Evolutionary conservation across 2,113 vertebrate species (phyloP).

Genomic region (Caloenas nicobarica): DNA sequence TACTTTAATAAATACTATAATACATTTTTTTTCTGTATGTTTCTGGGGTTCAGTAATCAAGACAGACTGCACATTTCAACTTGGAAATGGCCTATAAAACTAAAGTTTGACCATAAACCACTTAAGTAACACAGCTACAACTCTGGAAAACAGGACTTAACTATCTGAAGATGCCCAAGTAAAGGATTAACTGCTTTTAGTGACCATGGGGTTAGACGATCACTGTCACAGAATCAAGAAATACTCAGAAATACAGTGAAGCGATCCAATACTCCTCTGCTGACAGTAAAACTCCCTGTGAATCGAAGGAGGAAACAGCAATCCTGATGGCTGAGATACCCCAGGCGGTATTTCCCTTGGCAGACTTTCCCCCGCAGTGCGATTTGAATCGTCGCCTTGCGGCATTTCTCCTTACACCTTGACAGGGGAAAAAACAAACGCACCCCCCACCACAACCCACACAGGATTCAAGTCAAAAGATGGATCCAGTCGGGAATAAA

Average conservation of each 20-base stretch:
- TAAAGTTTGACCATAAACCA: not conserved
- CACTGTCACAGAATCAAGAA: not conserved
- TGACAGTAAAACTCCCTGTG: not conserved
- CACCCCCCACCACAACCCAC: no score
- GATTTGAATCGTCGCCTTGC: not conserved
- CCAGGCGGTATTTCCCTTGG: not conserved
- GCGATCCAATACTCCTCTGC: not conserved
- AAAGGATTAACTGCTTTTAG: not conserved
- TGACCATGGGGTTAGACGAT: not conserved
- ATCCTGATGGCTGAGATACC: not conserved
- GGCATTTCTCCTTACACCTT: not conserved
- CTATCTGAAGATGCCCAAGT: not conserved
- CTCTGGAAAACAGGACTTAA: not conserved
- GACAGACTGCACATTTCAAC: not conserved
- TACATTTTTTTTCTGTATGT: accelerated
- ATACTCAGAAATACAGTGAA: not conserved
- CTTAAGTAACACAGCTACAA: not conserved
- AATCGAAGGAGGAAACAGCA: not conserved
- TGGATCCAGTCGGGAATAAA: not conserved
- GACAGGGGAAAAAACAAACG: not conserved
- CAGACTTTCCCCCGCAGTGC: not conserved
- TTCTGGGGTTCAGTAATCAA: not conserved
- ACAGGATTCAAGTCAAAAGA: not conserved
- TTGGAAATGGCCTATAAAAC: not conserved
- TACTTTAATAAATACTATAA: not conserved